These are phyloP conservation scores for Xenotilapia flavipinnis DNA, from an alignment of 2,113 vertebrate genomes.

Conservation along the genomic window DNA sequence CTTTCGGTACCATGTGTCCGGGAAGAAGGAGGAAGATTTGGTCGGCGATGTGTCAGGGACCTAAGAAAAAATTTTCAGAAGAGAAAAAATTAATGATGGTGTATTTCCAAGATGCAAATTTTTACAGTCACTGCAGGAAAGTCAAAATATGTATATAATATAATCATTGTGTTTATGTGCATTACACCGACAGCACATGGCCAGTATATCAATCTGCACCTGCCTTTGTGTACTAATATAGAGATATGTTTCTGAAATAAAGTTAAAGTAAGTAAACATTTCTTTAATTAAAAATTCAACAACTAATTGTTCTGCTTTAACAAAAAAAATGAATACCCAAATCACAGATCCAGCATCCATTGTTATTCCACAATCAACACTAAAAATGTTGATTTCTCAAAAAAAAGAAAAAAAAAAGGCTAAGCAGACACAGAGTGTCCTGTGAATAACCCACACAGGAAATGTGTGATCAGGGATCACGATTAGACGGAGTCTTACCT, in stretches of 20 bases:
- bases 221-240: not conserved
- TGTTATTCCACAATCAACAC: not conserved
- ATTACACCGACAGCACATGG: not conserved
- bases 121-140: not conserved
- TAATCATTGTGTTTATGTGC: not conserved
- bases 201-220: not conserved
- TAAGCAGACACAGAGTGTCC: not conserved
- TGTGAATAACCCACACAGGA: not conserved
- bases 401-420: not conserved
- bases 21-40: conserved; percentile 84
- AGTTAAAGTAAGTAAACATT: not conserved
- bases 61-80: conserved; percentile 53
- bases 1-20: conserved; percentile 93
- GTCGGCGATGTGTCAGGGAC: conserved; percentile 86
- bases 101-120: not conserved
- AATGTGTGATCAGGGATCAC: not conserved
- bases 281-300: not conserved
- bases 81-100: not conserved
- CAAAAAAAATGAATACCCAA: not conserved
- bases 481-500: not conserved
- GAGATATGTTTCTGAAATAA: not conserved
- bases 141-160: not conserved
- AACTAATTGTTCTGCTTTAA: not conserved
- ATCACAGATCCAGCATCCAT: not conserved
- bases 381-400: not conserved